A percentile compares a stretch with the other conserved stretches of the same genome.
Conservation (phyloP, 2,888 invertebrate species). For the Melinopterus prodromus region DNA sequence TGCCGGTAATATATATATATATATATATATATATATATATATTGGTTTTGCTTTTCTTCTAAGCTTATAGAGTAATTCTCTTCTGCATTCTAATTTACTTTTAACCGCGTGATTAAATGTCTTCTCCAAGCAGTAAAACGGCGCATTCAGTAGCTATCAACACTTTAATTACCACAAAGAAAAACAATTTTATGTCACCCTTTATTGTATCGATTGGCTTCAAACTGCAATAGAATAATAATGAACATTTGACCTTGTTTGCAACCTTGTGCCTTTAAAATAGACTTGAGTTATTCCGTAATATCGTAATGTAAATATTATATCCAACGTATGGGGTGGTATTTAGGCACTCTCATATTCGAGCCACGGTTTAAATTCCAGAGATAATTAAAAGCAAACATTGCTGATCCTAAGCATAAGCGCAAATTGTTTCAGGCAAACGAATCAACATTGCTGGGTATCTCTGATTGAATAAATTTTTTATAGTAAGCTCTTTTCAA, state of each 20-base stretch:
- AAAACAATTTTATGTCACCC: neutral
- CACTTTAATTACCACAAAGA: neutral
- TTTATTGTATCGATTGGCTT: neutral
- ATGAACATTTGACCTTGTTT: neutral
- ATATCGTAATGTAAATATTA: neutral
- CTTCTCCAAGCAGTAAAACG: neutral
- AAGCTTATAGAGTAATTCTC: too few relatives aligned
- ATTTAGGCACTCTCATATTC: neutral
- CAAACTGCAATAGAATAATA: constrained; percentile 4
- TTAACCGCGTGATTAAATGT: neutral
- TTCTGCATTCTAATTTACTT: too few relatives aligned
- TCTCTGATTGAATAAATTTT: too few relatives aligned
- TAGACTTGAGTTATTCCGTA: neutral
- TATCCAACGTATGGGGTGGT: neutral
- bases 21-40: too few relatives aligned
- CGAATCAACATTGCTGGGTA: neutral
- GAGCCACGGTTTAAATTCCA: neutral
- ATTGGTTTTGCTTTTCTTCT: too few relatives aligned
- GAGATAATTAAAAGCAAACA: neutral
- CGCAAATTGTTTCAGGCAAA: neutral
- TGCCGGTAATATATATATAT: too few relatives aligned
- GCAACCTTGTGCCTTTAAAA: neutral
- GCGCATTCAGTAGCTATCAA: neutral
- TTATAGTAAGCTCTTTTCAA: too few relatives aligned
- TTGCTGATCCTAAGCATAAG: neutral